These are phyloP conservation scores for Semaprochilodus insignis DNA, from an alignment of 2,797 vertebrate genomes.

Conservation along the genomic window DNA sequence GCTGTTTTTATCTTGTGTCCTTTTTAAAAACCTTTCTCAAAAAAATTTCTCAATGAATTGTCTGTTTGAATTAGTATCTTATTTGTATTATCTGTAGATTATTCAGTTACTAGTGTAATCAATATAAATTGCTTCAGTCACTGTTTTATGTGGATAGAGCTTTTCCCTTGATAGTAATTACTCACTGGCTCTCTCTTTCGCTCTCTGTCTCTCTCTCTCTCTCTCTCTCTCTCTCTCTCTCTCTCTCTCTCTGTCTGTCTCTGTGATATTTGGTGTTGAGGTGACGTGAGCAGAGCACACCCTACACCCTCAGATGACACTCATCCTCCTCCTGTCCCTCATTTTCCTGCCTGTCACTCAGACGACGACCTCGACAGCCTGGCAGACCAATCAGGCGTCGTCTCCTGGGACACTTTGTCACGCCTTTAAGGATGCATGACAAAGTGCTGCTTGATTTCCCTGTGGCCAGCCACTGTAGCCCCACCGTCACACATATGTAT, in stretches of 20 bases:
- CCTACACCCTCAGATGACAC: conserved; percentile 63
- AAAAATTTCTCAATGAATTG: too few relatives aligned
- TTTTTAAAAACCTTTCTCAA: too few relatives aligned
- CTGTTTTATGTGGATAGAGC: not conserved
- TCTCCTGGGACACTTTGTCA: conserved; percentile 83
- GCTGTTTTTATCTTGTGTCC: too few relatives aligned
- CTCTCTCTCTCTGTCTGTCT: not conserved
- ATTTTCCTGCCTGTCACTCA: conserved; percentile 81
- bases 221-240: conserved; percentile 2
- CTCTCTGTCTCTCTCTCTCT: conserved; percentile 3
- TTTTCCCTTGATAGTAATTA: conserved; percentile 6
- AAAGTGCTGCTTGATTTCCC: conserved; percentile 87
- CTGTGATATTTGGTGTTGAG: not conserved
- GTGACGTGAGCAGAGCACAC: conserved; percentile 39
- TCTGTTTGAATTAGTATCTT: too few relatives aligned
- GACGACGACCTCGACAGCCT: conserved; percentile 77
- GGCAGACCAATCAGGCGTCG: conserved; percentile 81
- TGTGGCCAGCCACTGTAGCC: conserved; percentile 69
- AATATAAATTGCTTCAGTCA: too few relatives aligned
- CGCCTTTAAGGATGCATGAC: conserved; percentile 87
- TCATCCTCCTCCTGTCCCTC: conserved; percentile 58
- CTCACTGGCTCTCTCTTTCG: not conserved
- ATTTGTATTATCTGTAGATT: too few relatives aligned
- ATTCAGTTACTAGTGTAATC: too few relatives aligned
- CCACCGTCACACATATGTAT: conserved; percentile 45